phyloP scores from a whole-genome alignment of 2,797 vertebrate species.

The Caiman crocodilus region DNA sequence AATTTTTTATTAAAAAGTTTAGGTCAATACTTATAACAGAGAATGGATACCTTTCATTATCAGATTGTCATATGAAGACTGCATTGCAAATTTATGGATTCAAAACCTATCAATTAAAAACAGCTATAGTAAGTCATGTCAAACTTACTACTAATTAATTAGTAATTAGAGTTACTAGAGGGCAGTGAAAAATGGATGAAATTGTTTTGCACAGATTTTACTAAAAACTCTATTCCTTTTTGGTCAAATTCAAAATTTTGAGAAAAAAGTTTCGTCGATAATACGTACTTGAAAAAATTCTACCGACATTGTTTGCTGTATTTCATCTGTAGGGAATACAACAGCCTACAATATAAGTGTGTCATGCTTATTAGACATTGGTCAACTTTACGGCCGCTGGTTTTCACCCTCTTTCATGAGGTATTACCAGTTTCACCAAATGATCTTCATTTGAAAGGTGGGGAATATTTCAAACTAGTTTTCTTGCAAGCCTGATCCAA shows the following conservation, averaged over 20 bases:
- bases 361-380: not conserved
- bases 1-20: not conserved
- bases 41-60: conserved; percentile 45
- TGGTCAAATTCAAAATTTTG: not conserved
- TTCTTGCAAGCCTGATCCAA: not conserved
- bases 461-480: too few relatives aligned
- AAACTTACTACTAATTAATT: too few relatives aligned
- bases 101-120: conserved; percentile 32
- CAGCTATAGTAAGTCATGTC: conserved; percentile 21
- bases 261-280: not conserved
- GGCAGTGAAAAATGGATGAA: not conserved
- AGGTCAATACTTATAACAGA: conserved; percentile 39
- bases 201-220: not conserved
- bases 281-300: not conserved
- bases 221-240: not conserved
- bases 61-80: conserved; percentile 28
- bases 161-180: conserved; percentile 8
- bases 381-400: too few relatives aligned
- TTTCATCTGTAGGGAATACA: not conserved
- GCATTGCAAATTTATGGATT: conserved; percentile 14
- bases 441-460: too few relatives aligned
- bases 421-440: too few relatives aligned
- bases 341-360: not conserved
- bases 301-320: too few relatives aligned
- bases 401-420: too few relatives aligned